Evolutionary conservation across 2,113 vertebrate genomes (phyloP).

Genomic region (Nothoprocta perdicaria): DNA sequence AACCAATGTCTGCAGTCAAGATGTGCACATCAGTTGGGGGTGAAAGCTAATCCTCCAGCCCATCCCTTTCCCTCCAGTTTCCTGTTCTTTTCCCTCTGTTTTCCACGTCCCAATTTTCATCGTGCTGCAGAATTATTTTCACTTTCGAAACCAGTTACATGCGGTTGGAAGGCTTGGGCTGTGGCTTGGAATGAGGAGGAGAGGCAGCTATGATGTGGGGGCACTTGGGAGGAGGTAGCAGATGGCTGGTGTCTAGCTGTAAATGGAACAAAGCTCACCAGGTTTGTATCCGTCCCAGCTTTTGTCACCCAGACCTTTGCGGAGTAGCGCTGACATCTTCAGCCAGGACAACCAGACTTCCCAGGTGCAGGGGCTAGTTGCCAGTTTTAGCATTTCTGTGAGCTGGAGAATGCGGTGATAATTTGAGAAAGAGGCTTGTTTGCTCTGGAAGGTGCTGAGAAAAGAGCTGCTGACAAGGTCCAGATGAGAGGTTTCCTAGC

Average conservation of each 20-base stretch:
- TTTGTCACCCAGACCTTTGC: neutral
- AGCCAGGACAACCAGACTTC: neutral
- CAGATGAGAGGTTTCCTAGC: neutral
- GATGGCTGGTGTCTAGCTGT: neutral
- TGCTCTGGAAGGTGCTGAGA: neutral
- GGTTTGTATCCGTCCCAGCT: neutral
- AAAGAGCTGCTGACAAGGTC: neutral
- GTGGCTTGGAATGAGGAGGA: neutral
- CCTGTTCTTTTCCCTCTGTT: neutral
- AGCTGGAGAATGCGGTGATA: neutral
- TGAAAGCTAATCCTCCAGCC: neutral
- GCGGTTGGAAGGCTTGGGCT: neutral
- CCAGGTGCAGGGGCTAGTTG: neutral
- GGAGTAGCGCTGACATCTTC: neutral
- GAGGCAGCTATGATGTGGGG: neutral
- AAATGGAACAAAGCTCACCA: neutral
- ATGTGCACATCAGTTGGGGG: neutral
- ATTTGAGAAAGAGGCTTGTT: neutral
- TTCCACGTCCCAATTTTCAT: neutral
- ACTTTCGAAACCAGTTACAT: neutral
- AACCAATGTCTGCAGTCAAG: neutral
- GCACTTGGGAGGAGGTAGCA: neutral
- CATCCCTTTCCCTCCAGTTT: neutral
- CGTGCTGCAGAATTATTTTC: neutral
- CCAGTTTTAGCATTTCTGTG: neutral